A percentile compares a stretch with the other conserved stretches of the same genome.
Evolutionary conservation across 2,113 vertebrate genomes (phyloP).

Genomic region (Orcinus orca): DNA sequence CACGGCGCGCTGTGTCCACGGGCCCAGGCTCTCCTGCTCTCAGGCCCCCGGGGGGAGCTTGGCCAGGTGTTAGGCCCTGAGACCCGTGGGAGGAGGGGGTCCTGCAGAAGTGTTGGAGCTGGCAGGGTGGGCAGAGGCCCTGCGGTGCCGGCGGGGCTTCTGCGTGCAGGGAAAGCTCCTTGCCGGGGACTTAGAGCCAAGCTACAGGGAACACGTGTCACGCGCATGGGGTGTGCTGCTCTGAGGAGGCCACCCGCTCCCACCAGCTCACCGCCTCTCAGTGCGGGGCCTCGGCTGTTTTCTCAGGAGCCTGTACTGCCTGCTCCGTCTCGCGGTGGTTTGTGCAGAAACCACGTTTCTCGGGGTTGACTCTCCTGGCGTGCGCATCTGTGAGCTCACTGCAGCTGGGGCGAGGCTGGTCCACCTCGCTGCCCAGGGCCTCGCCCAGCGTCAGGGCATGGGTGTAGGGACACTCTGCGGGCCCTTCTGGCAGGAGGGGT

Average conservation of each 20-base stretch:
- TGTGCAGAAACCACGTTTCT: fast-evolving
- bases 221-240: fast-evolving
- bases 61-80: fast-evolving
- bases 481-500: fast-evolving
- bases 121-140: background rate
- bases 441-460: fast-evolving
- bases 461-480: background rate
- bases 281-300: background rate
- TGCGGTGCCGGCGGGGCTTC: background rate
- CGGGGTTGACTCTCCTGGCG: fast-evolving
- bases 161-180: fast-evolving
- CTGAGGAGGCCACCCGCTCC: background rate
- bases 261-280: background rate
- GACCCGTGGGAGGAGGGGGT: fast-evolving
- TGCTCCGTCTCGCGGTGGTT: fast-evolving
- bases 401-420: fast-evolving
- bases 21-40: background rate
- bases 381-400: background rate
- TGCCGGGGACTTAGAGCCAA: fast-evolving
- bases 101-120: background rate
- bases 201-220: background rate
- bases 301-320: too few relatives aligned
- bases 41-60: too few relatives aligned
- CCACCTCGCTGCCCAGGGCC: background rate
- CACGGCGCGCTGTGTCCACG: fast-evolving